Evolutionary conservation across 2,113 vertebrate species (phyloP).

Genomic region (Pachypanchax playfairii): DNA sequence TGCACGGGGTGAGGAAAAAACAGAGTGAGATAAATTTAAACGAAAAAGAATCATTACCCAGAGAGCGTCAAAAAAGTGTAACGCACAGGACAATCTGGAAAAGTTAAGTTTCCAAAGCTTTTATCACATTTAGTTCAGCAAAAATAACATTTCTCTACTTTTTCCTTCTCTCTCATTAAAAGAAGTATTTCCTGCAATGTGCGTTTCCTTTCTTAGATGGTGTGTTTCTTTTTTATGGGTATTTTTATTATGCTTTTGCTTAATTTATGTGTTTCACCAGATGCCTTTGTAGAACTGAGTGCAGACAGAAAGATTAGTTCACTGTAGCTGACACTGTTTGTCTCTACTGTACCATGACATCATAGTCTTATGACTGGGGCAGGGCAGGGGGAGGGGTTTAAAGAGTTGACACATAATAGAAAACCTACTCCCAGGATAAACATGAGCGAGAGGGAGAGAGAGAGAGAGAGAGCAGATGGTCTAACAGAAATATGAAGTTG

Average conservation of each 20-base stretch:
- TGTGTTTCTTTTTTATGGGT: constrained; percentile 9
- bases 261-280: constrained; percentile 16
- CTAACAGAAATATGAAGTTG: constrained; percentile 20
- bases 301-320: constrained; percentile 38
- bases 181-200: background rate
- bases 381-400: constrained; percentile 71
- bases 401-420: constrained; percentile 65
- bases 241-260: constrained; percentile 21
- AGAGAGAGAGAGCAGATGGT: constrained; percentile 31
- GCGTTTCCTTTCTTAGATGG: background rate
- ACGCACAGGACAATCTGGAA: constrained; percentile 46
- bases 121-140: constrained; percentile 27
- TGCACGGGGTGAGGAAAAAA: constrained; percentile 62
- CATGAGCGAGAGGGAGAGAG: constrained; percentile 31
- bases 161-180: background rate
- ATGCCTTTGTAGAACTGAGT: constrained; percentile 32
- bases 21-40: constrained; percentile 27
- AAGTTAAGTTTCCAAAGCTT: constrained; percentile 24
- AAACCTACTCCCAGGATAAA: constrained; percentile 57
- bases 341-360: constrained; percentile 70
- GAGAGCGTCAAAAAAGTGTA: constrained; percentile 66
- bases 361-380: constrained; percentile 77
- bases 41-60: constrained; percentile 66
- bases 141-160: constrained; percentile 11
- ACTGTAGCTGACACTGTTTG: constrained; percentile 67